Conservation (phyloP, 2,888 invertebrate genomes). For the Heliconius hortense region DNA sequence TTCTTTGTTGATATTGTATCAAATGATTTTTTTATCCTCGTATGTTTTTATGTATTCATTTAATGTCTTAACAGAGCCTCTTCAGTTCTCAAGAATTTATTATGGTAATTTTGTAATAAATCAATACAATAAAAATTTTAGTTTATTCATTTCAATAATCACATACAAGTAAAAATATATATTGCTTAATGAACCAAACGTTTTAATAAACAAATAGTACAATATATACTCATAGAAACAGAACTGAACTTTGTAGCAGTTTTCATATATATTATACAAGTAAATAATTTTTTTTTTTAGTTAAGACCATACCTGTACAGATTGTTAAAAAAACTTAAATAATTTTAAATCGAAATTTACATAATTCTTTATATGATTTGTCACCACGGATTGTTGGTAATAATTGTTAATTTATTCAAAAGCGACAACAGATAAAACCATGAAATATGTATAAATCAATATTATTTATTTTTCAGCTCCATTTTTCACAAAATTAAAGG, state of each 20-base stretch:
- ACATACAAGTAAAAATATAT: not conserved
- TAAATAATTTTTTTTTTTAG: too few species aligned
- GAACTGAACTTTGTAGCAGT: too few species aligned
- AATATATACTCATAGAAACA: not conserved
- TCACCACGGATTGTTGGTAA: not conserved
- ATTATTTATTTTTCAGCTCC: not conserved
- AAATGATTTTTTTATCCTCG: not conserved
- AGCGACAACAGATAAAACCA: not conserved
- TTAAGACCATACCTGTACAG: not conserved
- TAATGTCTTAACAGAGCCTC: not conserved
- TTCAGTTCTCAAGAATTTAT: slow-evolving; percentile 5
- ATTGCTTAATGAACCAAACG: not conserved
- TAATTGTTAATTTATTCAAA: not conserved
- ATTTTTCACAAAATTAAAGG: too few species aligned
- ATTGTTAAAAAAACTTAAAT: not conserved
- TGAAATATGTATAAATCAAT: not conserved
- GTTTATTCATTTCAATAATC: slow-evolving; percentile 9
- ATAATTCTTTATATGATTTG: not conserved
- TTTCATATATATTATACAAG: too few species aligned
- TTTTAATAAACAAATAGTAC: not conserved
- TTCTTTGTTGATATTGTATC: not conserved
- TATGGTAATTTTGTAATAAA: slow-evolving; percentile 1
- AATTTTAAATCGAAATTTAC: too few species aligned
- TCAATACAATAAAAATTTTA: not conserved
- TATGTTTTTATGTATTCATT: not conserved